Percentiles rank a stretch among this genome's conserved stretches.
Conservation (phyloP, 2,113 vertebrate genomes). For the Sciurus niger region DNA sequence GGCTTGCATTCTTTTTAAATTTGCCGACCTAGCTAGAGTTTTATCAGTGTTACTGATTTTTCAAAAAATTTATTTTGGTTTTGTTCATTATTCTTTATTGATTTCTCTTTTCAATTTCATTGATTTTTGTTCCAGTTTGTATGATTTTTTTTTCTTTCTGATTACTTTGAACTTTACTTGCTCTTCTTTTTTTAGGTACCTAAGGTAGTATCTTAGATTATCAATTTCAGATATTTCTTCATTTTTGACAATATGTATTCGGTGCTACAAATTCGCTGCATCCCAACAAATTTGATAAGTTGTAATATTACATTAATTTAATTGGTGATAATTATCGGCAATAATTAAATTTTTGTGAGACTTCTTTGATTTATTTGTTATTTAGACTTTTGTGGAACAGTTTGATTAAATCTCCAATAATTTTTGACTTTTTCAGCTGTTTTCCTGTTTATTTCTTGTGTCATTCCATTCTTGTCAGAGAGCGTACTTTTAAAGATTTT, state of each 20-base stretch:
- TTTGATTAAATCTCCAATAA: neutral
- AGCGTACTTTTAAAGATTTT: neutral
- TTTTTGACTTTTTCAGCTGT: neutral
- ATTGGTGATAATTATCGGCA: no score
- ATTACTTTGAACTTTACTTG: neutral
- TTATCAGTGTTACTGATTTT: neutral
- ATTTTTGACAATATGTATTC: neutral
- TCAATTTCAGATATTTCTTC: neutral
- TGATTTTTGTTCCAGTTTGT: neutral
- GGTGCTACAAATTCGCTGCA: neutral
- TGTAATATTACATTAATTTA: neutral
- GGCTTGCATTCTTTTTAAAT: neutral
- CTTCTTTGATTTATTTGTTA: neutral
- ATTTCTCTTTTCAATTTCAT: neutral
- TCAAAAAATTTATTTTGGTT: neutral
- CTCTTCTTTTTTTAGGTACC: neutral
- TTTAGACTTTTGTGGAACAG: neutral
- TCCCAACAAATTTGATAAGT: neutral
- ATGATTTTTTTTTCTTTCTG: neutral
- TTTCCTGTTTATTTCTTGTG: neutral
- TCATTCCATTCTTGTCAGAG: neutral
- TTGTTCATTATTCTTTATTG: neutral
- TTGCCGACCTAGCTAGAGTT: neutral
- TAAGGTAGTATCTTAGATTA: neutral
- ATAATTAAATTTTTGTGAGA: neutral